Evolutionary conservation across 2,113 vertebrate species (phyloP).

Genomic region (Scolopax mira): DNA sequence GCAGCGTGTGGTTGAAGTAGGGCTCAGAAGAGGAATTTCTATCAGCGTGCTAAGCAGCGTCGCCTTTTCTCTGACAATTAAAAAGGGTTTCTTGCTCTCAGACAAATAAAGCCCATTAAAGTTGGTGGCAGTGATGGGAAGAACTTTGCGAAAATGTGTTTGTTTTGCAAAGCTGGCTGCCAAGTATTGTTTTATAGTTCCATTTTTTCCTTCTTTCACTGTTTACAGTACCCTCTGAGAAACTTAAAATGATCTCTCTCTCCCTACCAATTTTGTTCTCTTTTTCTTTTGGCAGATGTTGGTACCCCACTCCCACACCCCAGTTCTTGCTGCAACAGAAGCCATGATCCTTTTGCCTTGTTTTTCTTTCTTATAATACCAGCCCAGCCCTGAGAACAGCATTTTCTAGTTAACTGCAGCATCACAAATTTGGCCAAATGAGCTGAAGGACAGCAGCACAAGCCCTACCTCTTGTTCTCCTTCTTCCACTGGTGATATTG

Average conservation of each 20-base stretch:
- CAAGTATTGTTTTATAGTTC: conserved; percentile 68
- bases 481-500: background rate
- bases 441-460: background rate
- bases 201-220: conserved; percentile 40
- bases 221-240: conserved; percentile 60
- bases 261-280: conserved; percentile 46
- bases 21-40: background rate
- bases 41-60: background rate
- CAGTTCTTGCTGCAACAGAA: conserved; percentile 50
- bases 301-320: conserved; percentile 30
- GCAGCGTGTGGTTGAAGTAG: accelerated
- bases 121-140: conserved; percentile 54
- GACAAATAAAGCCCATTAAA: conserved; percentile 46
- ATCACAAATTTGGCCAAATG: background rate
- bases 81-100: conserved; percentile 21
- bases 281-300: conserved; percentile 46
- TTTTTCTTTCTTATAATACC: conserved; percentile 45
- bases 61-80: background rate
- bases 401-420: background rate
- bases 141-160: conserved; percentile 54
- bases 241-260: conserved; percentile 45
- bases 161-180: conserved; percentile 56
- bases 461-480: background rate
- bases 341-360: conserved; percentile 33
- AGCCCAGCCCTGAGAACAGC: background rate